Base-by-base conservation (phyloP, 2,797 vertebrate species). In the Spinus olivaceus region DNA sequence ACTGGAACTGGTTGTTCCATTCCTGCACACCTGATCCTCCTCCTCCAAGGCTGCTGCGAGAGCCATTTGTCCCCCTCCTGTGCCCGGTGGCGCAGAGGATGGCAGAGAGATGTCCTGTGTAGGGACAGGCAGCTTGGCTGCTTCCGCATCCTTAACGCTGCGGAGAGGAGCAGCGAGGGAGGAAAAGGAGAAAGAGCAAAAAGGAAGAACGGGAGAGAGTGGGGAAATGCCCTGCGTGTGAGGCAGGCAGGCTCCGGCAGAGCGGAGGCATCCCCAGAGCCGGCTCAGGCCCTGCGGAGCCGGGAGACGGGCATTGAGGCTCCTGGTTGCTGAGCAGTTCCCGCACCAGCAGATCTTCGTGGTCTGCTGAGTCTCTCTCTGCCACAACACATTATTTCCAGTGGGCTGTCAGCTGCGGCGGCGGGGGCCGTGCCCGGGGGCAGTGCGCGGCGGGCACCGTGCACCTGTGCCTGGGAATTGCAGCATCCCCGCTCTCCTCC, bases 371-470 rank as follows among this genome's bases (percentile, higher is more conserved):
- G 95, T 91, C 95, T 97, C 97, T 97, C 97, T 98, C 98, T 99
- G 99, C 98, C 99, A 98, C 97, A 98, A 97, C 96, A 94, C 97
- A 98, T 99, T 99, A 99, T 96, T 99, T 99, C 98, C 98, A 98
- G 97, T 96, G 97, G 96, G 97, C 97, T 95, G 98, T 96, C 97
- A 98, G 98, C 97, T 96, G 92, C 80, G 65, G 97, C 84, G 46
- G 96, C 54, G 91, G 97, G 98, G 97, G 95, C 96, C 72, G 83
- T 96, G 97, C 97, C 98, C 71, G 94, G 97, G 97, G 97, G 81
- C 91, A 89, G 95, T 39, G 94, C 42, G 72, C 96, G 77, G 95
- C 54, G 42, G 97, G 97, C 95, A 97, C 96, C 83, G 57, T 83
- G 98, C 98, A 99, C 99, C 99, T 99, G 99, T 98, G 98, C 97